phyloP scores from a whole-genome alignment of 2,888 invertebrate species.

The Baronia brevicornis region DNA sequence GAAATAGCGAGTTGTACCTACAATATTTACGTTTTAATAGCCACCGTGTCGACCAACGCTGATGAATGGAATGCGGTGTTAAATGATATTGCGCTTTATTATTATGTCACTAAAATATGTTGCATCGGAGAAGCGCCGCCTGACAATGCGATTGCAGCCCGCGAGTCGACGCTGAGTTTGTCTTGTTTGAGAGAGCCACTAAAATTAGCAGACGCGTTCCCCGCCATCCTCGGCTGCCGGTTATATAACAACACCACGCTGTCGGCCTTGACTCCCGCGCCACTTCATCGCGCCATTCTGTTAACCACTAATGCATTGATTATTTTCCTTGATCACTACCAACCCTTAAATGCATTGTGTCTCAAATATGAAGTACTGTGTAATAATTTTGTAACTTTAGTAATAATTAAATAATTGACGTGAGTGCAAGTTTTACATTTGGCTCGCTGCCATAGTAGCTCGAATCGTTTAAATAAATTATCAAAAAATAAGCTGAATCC shows the following conservation, averaged over 20 bases:
- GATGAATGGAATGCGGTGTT: too few relatives aligned
- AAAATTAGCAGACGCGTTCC: conserved; percentile 62
- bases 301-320: conserved; percentile 13
- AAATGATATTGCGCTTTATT: background rate
- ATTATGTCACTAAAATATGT: conserved; percentile 12
- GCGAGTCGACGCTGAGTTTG: conserved; percentile 32
- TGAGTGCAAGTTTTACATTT: too few relatives aligned
- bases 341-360: background rate
- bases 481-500: too few relatives aligned
- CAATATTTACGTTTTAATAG: too few relatives aligned
- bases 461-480: too few relatives aligned
- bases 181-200: conserved; percentile 61
- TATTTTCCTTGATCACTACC: conserved; percentile 11
- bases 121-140: conserved; percentile 21
- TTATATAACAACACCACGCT: conserved; percentile 63
- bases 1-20: too few relatives aligned
- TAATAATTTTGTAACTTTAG: too few relatives aligned
- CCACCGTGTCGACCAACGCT: too few relatives aligned
- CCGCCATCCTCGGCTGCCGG: conserved; percentile 38
- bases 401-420: too few relatives aligned
- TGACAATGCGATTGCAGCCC: conserved; percentile 35
- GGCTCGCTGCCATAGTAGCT: too few relatives aligned
- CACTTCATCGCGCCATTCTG: conserved; percentile 42
- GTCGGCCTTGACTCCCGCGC: conserved; percentile 74
- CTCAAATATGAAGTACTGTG: too few relatives aligned